These are phyloP conservation scores for Anguilla rostrata DNA, from an alignment of 2,113 vertebrate species.

Conservation along the genomic window DNA sequence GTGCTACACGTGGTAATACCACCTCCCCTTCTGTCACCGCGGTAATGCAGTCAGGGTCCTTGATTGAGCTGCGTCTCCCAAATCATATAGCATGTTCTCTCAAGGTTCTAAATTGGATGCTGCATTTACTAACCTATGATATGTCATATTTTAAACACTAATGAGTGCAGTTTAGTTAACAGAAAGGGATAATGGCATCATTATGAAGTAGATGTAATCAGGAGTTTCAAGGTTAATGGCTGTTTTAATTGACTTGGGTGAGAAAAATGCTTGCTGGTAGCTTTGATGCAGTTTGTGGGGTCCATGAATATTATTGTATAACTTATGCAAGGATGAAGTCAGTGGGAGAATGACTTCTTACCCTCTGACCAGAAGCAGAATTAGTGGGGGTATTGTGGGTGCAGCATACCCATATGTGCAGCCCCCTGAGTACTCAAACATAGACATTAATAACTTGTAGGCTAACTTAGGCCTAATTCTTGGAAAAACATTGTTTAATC, in stretches of 20 bases:
- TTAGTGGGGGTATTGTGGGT: no score
- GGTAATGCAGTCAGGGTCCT: constrained; percentile 20
- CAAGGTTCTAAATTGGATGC: constrained; percentile 47
- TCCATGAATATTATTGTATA: background rate
- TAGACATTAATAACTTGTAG: no score
- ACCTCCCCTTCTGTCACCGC: constrained; percentile 16
- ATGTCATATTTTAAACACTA: constrained; percentile 56
- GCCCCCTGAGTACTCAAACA: no score
- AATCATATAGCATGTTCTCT: constrained; percentile 45
- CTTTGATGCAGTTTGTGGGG: constrained; percentile 33
- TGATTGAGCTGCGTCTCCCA: constrained; percentile 44
- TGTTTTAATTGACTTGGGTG: constrained; percentile 45
- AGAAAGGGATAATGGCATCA: constrained; percentile 54
- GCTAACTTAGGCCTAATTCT: no score
- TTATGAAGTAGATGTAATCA: constrained; percentile 49
- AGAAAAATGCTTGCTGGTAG: constrained; percentile 9
- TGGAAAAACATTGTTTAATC: no score
- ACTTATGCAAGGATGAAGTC: background rate
- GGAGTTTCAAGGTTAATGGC: constrained; percentile 57
- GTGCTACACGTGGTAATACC: background rate
- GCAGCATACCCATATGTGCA: no score
- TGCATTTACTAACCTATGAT: constrained; percentile 43
- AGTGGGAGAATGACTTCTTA: background rate
- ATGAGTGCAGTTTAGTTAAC: constrained; percentile 55
- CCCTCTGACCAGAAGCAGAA: background rate